Conservation (phyloP, 2,888 invertebrate species). For the Cheilosia urbana region DNA sequence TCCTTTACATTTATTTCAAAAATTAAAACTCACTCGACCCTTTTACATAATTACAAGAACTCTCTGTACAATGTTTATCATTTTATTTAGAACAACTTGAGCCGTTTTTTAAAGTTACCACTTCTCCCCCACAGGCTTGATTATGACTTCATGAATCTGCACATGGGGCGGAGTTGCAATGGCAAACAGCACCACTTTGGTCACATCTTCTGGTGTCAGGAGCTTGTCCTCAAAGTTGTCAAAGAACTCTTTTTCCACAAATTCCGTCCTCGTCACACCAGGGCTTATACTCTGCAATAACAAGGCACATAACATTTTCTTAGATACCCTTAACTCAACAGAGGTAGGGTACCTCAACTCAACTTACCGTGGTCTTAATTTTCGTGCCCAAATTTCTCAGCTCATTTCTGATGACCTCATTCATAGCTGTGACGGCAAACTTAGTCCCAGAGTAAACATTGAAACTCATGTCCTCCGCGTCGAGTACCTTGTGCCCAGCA, state of each 20-base stretch:
- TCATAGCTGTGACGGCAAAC: constrained; percentile 82
- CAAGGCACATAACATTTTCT: neutral
- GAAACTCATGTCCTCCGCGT: constrained; percentile 62
- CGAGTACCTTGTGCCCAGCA: constrained; percentile 79
- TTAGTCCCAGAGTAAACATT: constrained; percentile 83
- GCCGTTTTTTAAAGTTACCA: neutral
- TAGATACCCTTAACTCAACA: neutral
- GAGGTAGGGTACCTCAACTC: neutral
- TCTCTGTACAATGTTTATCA: no score
- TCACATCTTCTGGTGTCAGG: constrained; percentile 79
- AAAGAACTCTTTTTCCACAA: constrained; percentile 79
- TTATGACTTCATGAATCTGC: constrained; percentile 81
- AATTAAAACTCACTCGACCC: no score
- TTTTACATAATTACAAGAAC: no score
- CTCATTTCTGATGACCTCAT: constrained; percentile 82
- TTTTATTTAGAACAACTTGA: no score
- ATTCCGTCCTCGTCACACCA: constrained; percentile 78
- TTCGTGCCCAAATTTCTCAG: constrained; percentile 80
- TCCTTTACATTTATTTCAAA: no score
- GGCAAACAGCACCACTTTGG: constrained; percentile 81
- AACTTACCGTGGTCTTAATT: constrained; percentile 81
- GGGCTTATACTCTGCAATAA: constrained; percentile 10
- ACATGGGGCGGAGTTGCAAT: constrained; percentile 81
- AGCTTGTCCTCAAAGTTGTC: constrained; percentile 79
- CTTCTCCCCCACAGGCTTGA: constrained; percentile 81